Conservation (phyloP, 2,113 vertebrate species). For the Tragelaphus buxtoni region DNA sequence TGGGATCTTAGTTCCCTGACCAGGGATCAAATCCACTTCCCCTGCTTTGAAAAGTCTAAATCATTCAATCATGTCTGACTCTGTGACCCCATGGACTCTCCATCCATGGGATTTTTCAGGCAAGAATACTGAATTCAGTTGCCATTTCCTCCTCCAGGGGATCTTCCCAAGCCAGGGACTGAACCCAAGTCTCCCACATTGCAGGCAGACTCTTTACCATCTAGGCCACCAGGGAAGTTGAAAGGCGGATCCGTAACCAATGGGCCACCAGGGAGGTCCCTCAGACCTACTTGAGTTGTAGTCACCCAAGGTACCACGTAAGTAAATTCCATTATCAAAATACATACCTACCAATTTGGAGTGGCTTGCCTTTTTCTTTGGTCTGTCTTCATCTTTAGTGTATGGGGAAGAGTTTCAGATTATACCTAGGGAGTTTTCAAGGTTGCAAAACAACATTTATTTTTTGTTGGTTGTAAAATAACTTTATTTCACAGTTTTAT, state of each 20-base stretch:
- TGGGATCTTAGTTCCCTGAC: neutral
- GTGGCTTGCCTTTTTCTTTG: neutral
- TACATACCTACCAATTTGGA: rapidly evolving
- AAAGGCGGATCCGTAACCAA: neutral
- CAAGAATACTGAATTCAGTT: neutral
- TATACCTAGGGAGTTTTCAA: neutral
- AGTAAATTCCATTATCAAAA: neutral
- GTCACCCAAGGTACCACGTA: neutral
- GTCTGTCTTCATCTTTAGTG: neutral
- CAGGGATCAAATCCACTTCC: neutral
- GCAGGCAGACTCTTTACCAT: neutral
- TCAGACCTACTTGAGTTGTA: neutral
- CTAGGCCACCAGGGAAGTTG: neutral
- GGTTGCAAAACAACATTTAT: neutral
- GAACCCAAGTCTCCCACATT: neutral
- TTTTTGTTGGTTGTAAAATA: neutral
- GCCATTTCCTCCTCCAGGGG: neutral
- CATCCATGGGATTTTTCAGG: neutral
- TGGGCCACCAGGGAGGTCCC: neutral
- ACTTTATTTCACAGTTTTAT: neutral
- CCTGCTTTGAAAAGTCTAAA: neutral
- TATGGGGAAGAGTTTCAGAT: neutral
- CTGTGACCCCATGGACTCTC: neutral
- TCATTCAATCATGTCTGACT: neutral
- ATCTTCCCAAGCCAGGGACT: neutral